Evolutionary conservation across 2,797 vertebrate genomes (phyloP), one percentile per base, ranked within the genome.

Genomic region (Kryptolebias ocellatus): DNA sequence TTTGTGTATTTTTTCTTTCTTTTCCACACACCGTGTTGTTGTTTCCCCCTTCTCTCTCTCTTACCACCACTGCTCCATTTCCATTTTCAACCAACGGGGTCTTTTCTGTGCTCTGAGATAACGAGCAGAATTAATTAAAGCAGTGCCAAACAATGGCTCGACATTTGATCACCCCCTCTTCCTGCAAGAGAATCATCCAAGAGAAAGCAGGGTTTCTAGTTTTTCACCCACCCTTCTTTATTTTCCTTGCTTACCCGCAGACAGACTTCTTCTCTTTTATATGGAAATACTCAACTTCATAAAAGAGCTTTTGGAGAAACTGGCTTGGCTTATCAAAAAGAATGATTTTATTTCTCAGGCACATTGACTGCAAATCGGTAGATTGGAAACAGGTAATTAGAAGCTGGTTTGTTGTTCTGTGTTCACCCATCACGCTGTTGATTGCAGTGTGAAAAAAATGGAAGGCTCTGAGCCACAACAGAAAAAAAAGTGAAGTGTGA

Each of bases 71-170:
- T 85, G 83, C 81, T 86, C 83, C 83, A 86, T 83, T 88, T 91
- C 86, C 84, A 89, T 84, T 82, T 79, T 81, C 76, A 84, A 84
- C 84, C 78, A 83, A 86, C 60, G 6, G 83, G 87, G 77, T 83
- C 75, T 83, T 87, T 89, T 90, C 86, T 91, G 90, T 68, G 87
- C 90, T 79, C 76, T 0, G 60, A 81, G 89, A 92, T 93, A 92
- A 92, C 85, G 64, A 93, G 88, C 81, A 72, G 88, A 93, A 92
- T 90, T 91, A 92, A 94, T 93, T 90, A 91, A 88, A 90, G 78
- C 70, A 8, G 81, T 80, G 58, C 82, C 83, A 90, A 90, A 92
- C 90, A 92, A 91, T 90, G 82, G 86, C 76, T 85, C 78, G 70
- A 90, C 91, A 90, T 93, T 91, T 90, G 84, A 92, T 89, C 83